These are phyloP conservation scores for Lasioglossum figueresi DNA, from an alignment of 2,888 invertebrate genomes.

Conservation along the genomic window DNA sequence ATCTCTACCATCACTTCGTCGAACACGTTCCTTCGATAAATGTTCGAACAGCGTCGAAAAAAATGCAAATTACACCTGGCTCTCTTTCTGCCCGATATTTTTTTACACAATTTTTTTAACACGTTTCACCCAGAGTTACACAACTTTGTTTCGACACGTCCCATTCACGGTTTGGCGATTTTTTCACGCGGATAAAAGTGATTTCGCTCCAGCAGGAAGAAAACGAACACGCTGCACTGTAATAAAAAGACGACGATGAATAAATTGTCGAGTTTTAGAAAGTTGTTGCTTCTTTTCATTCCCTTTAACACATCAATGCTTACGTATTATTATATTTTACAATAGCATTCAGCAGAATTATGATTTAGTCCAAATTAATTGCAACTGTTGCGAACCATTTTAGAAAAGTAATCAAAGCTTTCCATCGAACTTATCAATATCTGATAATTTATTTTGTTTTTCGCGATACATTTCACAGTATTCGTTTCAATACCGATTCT, in stretches of 20 bases:
- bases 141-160: neutral
- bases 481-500: neutral
- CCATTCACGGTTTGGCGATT: neutral
- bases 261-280: neutral
- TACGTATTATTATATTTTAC: neutral
- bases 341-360: neutral
- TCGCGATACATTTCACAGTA: neutral
- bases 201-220: neutral
- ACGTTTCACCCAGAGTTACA: neutral
- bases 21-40: constrained; percentile 6
- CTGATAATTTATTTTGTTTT: neutral
- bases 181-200: neutral
- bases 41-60: neutral
- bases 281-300: neutral
- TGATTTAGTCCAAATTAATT: neutral
- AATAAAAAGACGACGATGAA: neutral
- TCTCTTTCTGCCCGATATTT: neutral
- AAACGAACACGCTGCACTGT: neutral
- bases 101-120: neutral
- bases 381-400: neutral
- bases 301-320: neutral
- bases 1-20: neutral
- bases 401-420: neutral
- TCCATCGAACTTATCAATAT: neutral
- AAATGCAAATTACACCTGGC: neutral